Evolutionary conservation across 2,888 invertebrate genomes (phyloP).

Genomic region (Omphaloscelis lunosa): DNA sequence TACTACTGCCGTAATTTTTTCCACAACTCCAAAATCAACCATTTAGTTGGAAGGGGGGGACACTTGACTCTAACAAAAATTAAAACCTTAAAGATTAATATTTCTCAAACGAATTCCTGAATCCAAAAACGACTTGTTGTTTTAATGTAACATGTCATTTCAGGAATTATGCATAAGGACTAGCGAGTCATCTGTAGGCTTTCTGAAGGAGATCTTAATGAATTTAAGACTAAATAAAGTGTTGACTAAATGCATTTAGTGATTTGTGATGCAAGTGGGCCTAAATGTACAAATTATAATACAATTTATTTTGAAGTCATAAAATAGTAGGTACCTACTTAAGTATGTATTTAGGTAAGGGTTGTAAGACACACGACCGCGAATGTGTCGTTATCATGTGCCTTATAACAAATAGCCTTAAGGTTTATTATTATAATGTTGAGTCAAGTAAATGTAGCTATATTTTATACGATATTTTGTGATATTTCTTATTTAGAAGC

Average conservation of each 20-base stretch:
- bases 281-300: neutral
- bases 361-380: neutral
- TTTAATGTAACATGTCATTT: neutral
- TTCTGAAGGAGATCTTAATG: neutral
- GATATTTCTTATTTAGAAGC: conserved; percentile 25
- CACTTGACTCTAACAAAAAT: too few relatives aligned
- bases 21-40: too few relatives aligned
- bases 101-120: too few relatives aligned
- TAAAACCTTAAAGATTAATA: too few relatives aligned
- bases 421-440: conserved; percentile 8
- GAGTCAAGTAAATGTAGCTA: conserved; percentile 22
- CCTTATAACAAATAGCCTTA: conserved; percentile 15
- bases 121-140: neutral
- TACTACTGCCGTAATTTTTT: too few relatives aligned
- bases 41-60: too few relatives aligned
- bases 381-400: conserved; percentile 1
- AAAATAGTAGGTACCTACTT: neutral
- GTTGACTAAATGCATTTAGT: neutral
- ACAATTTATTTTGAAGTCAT: neutral
- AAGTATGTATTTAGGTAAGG: too few relatives aligned
- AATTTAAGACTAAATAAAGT: neutral
- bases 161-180: neutral
- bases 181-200: neutral
- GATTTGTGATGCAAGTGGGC: neutral
- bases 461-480: conserved; percentile 17